These are phyloP conservation scores for Phyllopteryx taeniolatus DNA, from an alignment of 2,113 vertebrate species.

Conservation along the genomic window DNA sequence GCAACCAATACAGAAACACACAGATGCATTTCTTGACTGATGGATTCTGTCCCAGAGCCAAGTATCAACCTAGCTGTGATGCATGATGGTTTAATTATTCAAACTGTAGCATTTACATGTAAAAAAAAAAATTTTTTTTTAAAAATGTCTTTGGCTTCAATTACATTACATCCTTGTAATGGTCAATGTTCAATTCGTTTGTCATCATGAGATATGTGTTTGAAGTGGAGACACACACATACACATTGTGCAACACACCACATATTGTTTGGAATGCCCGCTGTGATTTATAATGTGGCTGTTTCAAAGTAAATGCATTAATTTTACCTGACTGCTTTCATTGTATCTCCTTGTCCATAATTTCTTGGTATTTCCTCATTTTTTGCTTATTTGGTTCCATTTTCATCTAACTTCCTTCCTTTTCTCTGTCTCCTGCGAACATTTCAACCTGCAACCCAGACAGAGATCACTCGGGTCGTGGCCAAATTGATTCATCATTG, in stretches of 20 bases:
- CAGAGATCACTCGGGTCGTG: neutral
- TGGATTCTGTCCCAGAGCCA: slow-evolving; percentile 18
- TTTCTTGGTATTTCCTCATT: neutral
- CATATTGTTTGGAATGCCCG: neutral
- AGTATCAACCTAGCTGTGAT: slow-evolving; percentile 20
- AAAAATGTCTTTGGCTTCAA: slow-evolving; percentile 18
- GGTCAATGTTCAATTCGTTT: slow-evolving; percentile 16
- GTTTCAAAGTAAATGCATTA: neutral
- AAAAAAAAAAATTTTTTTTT: slow-evolving; percentile 4
- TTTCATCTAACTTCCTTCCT: neutral
- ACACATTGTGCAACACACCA: neutral
- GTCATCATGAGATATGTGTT: slow-evolving; percentile 9
- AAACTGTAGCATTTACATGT: slow-evolving; percentile 14
- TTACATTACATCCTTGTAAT: slow-evolving; percentile 2
- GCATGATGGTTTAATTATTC: slow-evolving; percentile 33
- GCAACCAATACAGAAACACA: neutral
- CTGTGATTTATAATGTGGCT: neutral
- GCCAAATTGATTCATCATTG: neutral
- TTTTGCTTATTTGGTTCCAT: neutral
- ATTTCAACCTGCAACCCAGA: neutral
- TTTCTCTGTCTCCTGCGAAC: neutral
- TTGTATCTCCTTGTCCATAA: neutral
- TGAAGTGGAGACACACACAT: neutral
- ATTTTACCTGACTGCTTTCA: neutral
- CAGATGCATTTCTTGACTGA: slow-evolving; percentile 16